Base-by-base conservation (phyloP, 1,140 invertebrate species). In the Zaprionus camerounensis region DNA sequence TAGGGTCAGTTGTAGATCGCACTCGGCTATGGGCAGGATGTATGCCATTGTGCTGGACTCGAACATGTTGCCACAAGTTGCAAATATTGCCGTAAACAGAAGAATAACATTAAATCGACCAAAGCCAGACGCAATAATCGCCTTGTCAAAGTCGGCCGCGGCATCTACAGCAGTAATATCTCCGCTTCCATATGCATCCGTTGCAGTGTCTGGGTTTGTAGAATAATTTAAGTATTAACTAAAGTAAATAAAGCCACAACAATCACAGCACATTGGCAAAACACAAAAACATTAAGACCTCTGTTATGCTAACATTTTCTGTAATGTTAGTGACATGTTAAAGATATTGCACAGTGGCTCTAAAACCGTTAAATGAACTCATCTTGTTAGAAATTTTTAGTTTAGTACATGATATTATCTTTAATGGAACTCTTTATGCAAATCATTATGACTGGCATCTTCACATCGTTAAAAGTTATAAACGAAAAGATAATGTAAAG, bases 21-120 rank as follows among this genome's bases (percentile, higher is more conserved):
- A 96, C 77, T 96, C 95, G 0, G 95, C 96, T 5, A 94, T 93
- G 1, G 96, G 95, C 78, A 96, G 93, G 73, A 96, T 95, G 88
- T 95, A 96, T 1, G 95, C 95, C 67, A 95, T 94, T 5, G 95
- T 94, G 28, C 94, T 94, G 1, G 94, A 95, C 46, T 96, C 95
- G 53, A 95, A 95, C n/a, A 95, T 94, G 1, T 94, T 93, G 4
- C 94, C 94, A 93, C 94, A 95, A 57, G 95, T 94, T 2, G 94
- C 95, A 0, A 95, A 95, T 53, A 96, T 92, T 1, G 94, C 93
- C 64, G 94, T 93, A 20, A 96, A 73, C 55, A 96, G 92, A 12
- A 97, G 90, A 2, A 95, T 80, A 2, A 94, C 88, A 81, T 97
- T 96, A 91, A 96, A 96, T 78, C 94, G 94, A 5, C 96, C 95